Percentiles rank a stretch among this genome's conserved stretches.
Evolutionary conservation across 2,113 vertebrate species (phyloP).

Genomic region (rabbit (Oryctolagus cuniculus)): mOryCun1.1 NC_091433.1:170641501-170642000

Average conservation of each 20-base stretch:
- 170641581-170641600: conserved; percentile 4
- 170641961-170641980: neutral
- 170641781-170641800: neutral
- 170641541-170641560: neutral
- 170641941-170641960: neutral
- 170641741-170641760: neutral
- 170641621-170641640: neutral
- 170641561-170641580: conserved; percentile 15
- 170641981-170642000: neutral
- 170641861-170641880: neutral
- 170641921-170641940: neutral
- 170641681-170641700: neutral
- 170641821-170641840: neutral
- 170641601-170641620: neutral
- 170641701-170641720: conserved; percentile 34
- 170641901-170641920: neutral
- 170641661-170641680: neutral
- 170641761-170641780: conserved; percentile 12
- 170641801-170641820: conserved; percentile 16
- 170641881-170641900: neutral
- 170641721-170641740: neutral
- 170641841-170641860: neutral
- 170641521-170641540: conserved; percentile 45
- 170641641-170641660: neutral
- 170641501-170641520: neutral